A percentile compares a stretch with the other conserved stretches of the same genome.
These are phyloP conservation scores for Diplolepis rosae DNA, from an alignment of 2,888 invertebrate species.

Conservation along the genomic window DNA sequence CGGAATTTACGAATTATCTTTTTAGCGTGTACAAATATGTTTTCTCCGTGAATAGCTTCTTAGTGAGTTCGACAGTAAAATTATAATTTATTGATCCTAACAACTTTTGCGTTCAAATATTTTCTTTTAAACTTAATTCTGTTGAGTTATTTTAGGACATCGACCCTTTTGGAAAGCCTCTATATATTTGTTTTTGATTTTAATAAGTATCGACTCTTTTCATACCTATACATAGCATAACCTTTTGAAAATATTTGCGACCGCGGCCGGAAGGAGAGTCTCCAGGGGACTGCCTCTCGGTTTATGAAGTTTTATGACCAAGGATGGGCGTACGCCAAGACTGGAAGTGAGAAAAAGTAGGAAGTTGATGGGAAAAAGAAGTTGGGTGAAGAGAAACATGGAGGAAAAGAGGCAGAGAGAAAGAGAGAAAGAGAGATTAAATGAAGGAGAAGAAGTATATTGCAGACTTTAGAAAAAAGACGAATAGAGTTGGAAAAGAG, in stretches of 20 bases:
- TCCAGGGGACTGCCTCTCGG: conserved; percentile 6
- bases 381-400: not conserved
- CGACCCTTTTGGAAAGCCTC: too few species aligned
- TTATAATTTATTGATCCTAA: too few species aligned
- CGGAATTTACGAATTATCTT: too few species aligned
- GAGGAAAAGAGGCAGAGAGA: not conserved
- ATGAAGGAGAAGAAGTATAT: not conserved
- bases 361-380: conserved; percentile 13
- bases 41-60: too few species aligned
- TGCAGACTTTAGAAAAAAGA: not conserved
- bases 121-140: too few species aligned
- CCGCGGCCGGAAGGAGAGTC: not conserved
- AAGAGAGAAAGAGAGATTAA: conserved; percentile 15
- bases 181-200: not conserved
- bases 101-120: too few species aligned
- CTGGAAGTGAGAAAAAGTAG: conserved; percentile 28
- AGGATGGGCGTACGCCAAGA: conserved; percentile 18
- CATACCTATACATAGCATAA: not conserved
- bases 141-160: too few species aligned
- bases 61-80: too few species aligned
- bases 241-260: not conserved
- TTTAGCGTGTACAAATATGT: too few species aligned
- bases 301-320: conserved; percentile 31
- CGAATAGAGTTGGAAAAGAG: not conserved
- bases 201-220: not conserved